Base-by-base conservation (phyloP, 2,797 vertebrate species). In the Platalea minor region DNA sequence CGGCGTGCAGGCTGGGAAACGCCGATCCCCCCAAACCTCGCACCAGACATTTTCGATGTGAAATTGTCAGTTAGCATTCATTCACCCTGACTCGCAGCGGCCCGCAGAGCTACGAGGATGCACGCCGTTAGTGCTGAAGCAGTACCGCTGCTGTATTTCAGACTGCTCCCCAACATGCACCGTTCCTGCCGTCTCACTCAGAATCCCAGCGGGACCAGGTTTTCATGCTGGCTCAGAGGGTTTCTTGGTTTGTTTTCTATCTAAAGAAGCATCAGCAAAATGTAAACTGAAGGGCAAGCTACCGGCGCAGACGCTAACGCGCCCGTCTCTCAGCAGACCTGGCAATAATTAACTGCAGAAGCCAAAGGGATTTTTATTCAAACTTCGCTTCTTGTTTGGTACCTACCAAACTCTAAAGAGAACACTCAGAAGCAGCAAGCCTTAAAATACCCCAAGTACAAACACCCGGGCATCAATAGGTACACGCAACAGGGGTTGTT, bases 71-170 rank as follows among this genome's bases (percentile, higher is more conserved):
- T 13, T 24, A 46, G 37, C 70, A 6, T 8, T 17, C 3, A 1
- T 18, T 46, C 7, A 53, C n/a, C 56, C 73, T 2, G 0, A 25
- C 1, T 2, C 5, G 53, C 63, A 31, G 81, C 5, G n/a, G 24
- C n/a, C n/a, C 10, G 56, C 0, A 15, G 29, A 65, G 79, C 60
- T 50, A 14, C 1, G 0, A 1, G 29, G 39, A 43, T 2, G 6
- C 53, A 7, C 61, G 8, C 0, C 0, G 1, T 11, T 13, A 3
- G 1, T 3, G 4, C 0, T 1, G 70, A 23, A 70, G 29, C 35
- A 0, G 51, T 1, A 3, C 29, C 6, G 28, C 31, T 67, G 67
- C 61, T 3, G 2, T 6, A 7, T 3, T 16, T 51, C 83, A 46
- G 23, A 37, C 39, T 25, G 67, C 65, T 15, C 26, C 60, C 28